These are phyloP conservation scores for Enoplosus armatus DNA, from an alignment of 2,797 vertebrate species.

Conservation along the genomic window DNA sequence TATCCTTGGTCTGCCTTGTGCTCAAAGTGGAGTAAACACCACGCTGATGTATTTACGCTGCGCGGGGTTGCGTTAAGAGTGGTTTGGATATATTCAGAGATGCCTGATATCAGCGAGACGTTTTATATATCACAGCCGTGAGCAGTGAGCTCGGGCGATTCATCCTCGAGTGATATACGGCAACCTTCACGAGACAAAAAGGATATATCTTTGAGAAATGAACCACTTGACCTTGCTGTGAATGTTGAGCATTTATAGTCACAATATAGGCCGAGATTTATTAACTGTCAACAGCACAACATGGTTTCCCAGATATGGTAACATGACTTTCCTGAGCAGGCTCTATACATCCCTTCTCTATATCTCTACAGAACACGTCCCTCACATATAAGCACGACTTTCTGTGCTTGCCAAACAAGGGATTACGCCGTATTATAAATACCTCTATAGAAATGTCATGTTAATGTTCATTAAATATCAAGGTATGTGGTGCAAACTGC, in stretches of 20 bases:
- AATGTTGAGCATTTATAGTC: conserved; percentile 68
- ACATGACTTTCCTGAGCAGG: conserved; percentile 19
- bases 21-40: conserved; percentile 22
- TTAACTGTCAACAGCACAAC: conserved; percentile 62
- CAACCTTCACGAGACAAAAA: conserved; percentile 70
- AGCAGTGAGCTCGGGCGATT: conserved; percentile 50
- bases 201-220: conserved; percentile 70
- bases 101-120: conserved; percentile 31
- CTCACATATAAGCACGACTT: neutral
- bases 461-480: neutral
- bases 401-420: conserved; percentile 1
- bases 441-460: conserved; percentile 1
- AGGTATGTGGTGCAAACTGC: neutral
- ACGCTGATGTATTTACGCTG: conserved; percentile 6
- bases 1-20: conserved; percentile 26
- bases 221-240: conserved; percentile 64
- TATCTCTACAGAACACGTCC: conserved; percentile 4
- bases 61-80: neutral
- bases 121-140: conserved; percentile 30
- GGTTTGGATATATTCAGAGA: conserved; percentile 1
- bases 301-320: conserved; percentile 42
- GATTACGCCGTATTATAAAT: neutral
- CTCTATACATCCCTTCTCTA: neutral
- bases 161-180: conserved; percentile 58
- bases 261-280: conserved; percentile 63